Base-by-base conservation (phyloP, 64 coral and sea anemone genomes). In the Pocillopora damicornis region DNA sequence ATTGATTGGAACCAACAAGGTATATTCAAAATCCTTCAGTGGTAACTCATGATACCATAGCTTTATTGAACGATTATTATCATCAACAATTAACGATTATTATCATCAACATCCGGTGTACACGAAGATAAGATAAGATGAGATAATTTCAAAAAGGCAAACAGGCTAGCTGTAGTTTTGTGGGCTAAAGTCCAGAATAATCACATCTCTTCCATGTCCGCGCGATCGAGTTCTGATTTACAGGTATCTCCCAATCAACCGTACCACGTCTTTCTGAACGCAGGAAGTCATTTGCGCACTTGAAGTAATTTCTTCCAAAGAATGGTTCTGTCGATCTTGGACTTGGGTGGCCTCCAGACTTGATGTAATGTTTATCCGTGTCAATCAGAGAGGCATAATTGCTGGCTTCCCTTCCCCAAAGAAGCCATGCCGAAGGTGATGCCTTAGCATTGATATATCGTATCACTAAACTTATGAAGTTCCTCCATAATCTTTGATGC, bases 251-350 rank as follows among this genome's bases (percentile, higher is more conserved):
- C 88, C 88, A 90, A 22, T 90, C 78, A 1, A 90, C n/a, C 11
- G 8, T 30, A 22, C 65, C 78, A 16, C 88, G 68, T 14, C 64
- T 69, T 37, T 7, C 26, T 12, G 13, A 5, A 35, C 78, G 59
- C 9, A 90, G 72, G 58, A 68, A 90, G 35, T 74, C 74, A 23
- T 90, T 90, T 15, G 79, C 88, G 42, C 79, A 90, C 56, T 62
- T 69, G 56, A 89, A 89, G 15, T 90, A 90, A 26, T 90, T 82
- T 0, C 88, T 78, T 61, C 88, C 80, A 82, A 90, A 90, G 37
- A 90, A 90, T 60, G 9, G 17, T 7, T 75, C 57, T 1, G 30
- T 7, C 66, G 60, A 17, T 15, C 7, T 23, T 13, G 75, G 63
- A n/a, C 76, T 79, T 0, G 88, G 88, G 60, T 90, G 78, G 3